phyloP scores from a whole-genome alignment of 2,113 vertebrate species.

The Hippoglossus stenolepis region DNA sequence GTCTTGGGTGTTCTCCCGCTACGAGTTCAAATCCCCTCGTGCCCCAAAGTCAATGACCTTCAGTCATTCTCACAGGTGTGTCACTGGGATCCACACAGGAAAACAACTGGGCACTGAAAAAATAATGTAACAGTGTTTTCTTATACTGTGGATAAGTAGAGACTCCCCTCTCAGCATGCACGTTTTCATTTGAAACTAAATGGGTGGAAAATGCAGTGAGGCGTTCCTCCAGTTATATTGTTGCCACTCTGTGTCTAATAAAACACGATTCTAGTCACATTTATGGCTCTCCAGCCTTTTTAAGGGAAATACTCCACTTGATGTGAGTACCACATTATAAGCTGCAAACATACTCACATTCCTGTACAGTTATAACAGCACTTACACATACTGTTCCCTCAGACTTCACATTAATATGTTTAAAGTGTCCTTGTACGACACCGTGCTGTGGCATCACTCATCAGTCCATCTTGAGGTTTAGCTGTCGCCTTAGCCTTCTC shows the following conservation, averaged over 20 bases:
- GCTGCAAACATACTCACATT: constrained; percentile 18
- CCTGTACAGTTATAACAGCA: constrained; percentile 9
- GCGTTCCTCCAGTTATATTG: constrained; percentile 55
- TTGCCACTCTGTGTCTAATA: constrained; percentile 41
- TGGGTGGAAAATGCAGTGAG: constrained; percentile 42
- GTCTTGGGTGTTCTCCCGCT: background rate
- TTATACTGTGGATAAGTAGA: constrained; percentile 3
- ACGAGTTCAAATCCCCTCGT: background rate
- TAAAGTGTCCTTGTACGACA: constrained; percentile 9
- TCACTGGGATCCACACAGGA: constrained; percentile 20
- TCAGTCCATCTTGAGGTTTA: constrained; percentile 37
- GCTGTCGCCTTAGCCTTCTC: constrained; percentile 45
- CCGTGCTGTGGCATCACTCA: constrained; percentile 36
- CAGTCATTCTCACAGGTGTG: constrained; percentile 24
- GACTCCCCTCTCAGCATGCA: constrained; percentile 23
- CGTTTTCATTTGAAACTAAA: constrained; percentile 51
- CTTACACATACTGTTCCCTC: constrained; percentile 1
- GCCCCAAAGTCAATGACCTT: background rate
- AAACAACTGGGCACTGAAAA: constrained; percentile 11
- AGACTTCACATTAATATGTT: constrained; percentile 18
- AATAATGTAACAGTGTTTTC: constrained; percentile 18
- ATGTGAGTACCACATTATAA: constrained; percentile 28
- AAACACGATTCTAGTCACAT: constrained; percentile 56
- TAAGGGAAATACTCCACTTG: constrained; percentile 48
- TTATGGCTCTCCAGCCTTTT: constrained; percentile 54